Percentiles rank a stretch among this genome's conserved stretches.
phyloP scores from a whole-genome alignment of 2,797 vertebrate species.

The Coranthus polyacanthus region DNA sequence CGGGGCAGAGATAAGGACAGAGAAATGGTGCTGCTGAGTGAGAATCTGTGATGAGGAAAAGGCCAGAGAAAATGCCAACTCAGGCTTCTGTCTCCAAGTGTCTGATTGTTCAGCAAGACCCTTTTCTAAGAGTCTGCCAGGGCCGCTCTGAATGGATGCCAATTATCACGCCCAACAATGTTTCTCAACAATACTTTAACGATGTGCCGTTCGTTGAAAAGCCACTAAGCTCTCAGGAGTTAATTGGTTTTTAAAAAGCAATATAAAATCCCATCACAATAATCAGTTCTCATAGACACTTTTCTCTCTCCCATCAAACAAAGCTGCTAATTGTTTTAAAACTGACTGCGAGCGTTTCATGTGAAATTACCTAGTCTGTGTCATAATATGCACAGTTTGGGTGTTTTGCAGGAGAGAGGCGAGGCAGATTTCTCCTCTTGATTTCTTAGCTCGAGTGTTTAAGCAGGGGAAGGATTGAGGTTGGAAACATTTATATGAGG shows the following conservation, averaged over 20 bases:
- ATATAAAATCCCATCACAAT: constrained; percentile 83
- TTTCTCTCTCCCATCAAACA: constrained; percentile 78
- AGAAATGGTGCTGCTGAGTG: constrained; percentile 51
- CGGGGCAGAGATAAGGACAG: constrained; percentile 68
- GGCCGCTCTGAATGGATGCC: constrained; percentile 79
- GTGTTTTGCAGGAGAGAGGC: constrained; percentile 45
- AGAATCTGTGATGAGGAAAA: constrained; percentile 54
- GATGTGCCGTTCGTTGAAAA: constrained; percentile 81
- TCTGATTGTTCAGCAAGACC: constrained; percentile 79
- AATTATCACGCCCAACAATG: constrained; percentile 81
- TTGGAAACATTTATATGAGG: constrained; percentile 16
- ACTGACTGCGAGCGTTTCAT: constrained; percentile 72
- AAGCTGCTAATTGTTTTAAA: constrained; percentile 83
- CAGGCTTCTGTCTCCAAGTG: constrained; percentile 74
- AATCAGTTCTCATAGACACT: constrained; percentile 81
- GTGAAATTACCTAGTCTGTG: constrained; percentile 75
- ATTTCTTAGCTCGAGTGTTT: too few relatives aligned
- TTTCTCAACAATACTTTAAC: constrained; percentile 85
- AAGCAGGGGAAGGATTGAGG: constrained; percentile 32
- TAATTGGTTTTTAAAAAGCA: constrained; percentile 88
- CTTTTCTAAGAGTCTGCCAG: constrained; percentile 72
- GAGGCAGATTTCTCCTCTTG: constrained; percentile 35
- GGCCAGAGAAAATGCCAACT: constrained; percentile 75
- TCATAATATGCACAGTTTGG: constrained; percentile 65
- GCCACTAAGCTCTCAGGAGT: constrained; percentile 83